Conservation (phyloP, 2,888 invertebrate genomes). For the Macroteleia sp. region DNA sequence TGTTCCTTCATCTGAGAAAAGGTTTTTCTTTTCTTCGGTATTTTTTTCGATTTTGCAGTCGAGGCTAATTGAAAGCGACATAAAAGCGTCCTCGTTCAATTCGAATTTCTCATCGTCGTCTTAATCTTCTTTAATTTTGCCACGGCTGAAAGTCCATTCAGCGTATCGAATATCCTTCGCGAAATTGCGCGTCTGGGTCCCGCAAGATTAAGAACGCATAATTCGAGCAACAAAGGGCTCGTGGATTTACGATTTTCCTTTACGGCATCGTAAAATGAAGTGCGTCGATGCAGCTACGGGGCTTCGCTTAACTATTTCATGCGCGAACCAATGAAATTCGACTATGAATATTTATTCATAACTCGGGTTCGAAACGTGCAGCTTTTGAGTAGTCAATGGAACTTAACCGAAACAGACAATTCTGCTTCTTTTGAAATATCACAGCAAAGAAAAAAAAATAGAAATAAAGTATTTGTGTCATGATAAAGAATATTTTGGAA, state of each 20-base stretch:
- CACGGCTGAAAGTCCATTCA: constrained; percentile 51
- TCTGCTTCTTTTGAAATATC: no score
- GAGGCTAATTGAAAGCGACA: constrained; percentile 12
- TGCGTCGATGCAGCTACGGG: constrained; percentile 38
- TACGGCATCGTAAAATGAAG: constrained; percentile 55
- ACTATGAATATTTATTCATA: constrained; percentile 45
- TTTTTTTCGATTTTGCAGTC: not conserved
- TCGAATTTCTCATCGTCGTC: constrained; percentile 27
- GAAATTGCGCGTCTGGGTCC: constrained; percentile 33
- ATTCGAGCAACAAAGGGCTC: constrained; percentile 56
- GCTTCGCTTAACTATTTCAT: constrained; percentile 39
- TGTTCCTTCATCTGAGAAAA: no score
- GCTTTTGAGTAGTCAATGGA: constrained; percentile 1
- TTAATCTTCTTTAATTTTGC: constrained; percentile 52
- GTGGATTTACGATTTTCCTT: constrained; percentile 57
- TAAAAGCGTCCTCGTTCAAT: constrained; percentile 7
- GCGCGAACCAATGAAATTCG: constrained; percentile 26
- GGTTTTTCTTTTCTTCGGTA: no score
- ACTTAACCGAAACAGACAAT: not conserved
- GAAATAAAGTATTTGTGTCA: no score
- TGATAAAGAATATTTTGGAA: no score
- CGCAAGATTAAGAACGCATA: constrained; percentile 58
- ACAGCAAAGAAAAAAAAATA: no score
- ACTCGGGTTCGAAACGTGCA: not conserved
- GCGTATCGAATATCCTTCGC: constrained; percentile 45